A percentile compares a stretch with the other conserved stretches of the same genome.
These are phyloP conservation scores for Agrochola macilenta DNA, from an alignment of 2,888 invertebrate species.

Conservation along the genomic window DNA sequence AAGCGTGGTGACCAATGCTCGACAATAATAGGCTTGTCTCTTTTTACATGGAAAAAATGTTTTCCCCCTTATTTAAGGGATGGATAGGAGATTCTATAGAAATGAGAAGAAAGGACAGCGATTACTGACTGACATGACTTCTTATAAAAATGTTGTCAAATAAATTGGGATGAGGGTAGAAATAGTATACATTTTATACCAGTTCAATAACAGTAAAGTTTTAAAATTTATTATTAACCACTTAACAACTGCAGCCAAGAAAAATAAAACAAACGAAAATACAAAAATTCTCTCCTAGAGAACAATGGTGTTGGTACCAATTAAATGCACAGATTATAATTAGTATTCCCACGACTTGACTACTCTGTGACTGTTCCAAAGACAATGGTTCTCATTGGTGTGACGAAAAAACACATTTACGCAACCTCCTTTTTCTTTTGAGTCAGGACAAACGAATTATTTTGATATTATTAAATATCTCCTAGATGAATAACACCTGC, in stretches of 20 bases:
- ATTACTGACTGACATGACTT: too few species aligned
- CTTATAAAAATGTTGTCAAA: not conserved
- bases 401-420: constrained; percentile 60
- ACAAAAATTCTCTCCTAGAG: constrained; percentile 38
- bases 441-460: constrained; percentile 20
- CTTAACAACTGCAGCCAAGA: constrained; percentile 10
- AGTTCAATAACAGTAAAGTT: too few species aligned
- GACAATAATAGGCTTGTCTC: too few species aligned
- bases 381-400: constrained; percentile 64
- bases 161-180: not conserved
- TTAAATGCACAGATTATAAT: constrained; percentile 64
- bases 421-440: constrained; percentile 53
- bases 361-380: constrained; percentile 50
- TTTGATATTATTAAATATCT: constrained; percentile 24
- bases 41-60: not conserved
- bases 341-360: constrained; percentile 58
- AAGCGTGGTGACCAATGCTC: too few species aligned
- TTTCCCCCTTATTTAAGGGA: too few species aligned
- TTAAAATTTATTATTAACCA: not conserved
- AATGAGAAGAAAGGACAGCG: not conserved
- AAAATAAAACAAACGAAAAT: constrained; percentile 12
- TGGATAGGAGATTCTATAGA: too few species aligned
- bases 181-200: not conserved
- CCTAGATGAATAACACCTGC: too few species aligned
- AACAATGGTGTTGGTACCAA: constrained; percentile 61